Conservation (phyloP, 2,888 invertebrate genomes). For the Sceliomorpha sp. region DNA sequence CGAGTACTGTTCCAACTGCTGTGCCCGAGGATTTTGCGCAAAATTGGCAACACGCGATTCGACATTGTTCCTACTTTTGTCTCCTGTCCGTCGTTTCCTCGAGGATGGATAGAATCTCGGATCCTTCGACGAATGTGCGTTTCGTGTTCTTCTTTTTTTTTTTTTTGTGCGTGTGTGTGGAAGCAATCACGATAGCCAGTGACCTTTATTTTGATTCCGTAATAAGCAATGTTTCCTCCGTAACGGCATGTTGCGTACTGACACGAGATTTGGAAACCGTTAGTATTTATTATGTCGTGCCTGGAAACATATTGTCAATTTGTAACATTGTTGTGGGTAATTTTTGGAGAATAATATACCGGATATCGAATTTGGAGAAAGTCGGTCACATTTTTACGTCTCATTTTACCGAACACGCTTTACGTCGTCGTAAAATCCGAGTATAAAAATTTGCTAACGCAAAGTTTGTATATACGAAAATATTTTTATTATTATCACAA, state of each 20-base stretch:
- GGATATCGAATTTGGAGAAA: no score
- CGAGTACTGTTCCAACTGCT: slow-evolving; percentile 69
- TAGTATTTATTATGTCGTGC: no score
- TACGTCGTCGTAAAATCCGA: no score
- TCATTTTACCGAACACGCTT: no score
- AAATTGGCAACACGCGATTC: slow-evolving; percentile 49
- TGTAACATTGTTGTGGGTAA: no score
- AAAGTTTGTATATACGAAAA: no score
- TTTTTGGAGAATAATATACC: no score
- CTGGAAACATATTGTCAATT: no score
- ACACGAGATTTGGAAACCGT: slow-evolving; percentile 17
- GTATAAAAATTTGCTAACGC: no score
- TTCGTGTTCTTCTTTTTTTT: slow-evolving; percentile 9
- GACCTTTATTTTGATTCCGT: not conserved
- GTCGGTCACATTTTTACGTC: no score
- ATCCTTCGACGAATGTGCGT: slow-evolving; percentile 10
- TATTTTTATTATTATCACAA: no score
- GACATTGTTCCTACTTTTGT: slow-evolving; percentile 23
- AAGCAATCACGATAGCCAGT: not conserved
- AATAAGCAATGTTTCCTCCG: slow-evolving; percentile 11
- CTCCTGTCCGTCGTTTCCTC: slow-evolving; percentile 20
- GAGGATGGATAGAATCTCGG: slow-evolving; percentile 1
- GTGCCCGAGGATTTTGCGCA: slow-evolving; percentile 31
- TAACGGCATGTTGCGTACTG: slow-evolving; percentile 19
- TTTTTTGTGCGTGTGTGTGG: no score